Evolutionary conservation across 1,140 invertebrate species (phyloP).

Genomic region (Drosophila eugracilis): DNA sequence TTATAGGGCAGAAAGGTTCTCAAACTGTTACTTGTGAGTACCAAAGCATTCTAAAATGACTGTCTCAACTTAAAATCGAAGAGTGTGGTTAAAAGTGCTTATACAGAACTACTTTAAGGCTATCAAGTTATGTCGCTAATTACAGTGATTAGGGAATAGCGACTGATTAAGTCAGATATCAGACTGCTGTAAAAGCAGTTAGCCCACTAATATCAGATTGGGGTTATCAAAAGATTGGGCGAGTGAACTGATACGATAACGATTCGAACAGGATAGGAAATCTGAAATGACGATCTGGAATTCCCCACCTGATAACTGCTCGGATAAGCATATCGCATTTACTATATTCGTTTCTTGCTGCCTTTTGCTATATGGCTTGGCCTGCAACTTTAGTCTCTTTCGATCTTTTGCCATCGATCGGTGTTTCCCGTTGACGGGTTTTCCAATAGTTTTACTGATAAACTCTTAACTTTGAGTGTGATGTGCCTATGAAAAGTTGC

Average conservation of each 20-base stretch:
- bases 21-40: no score
- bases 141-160: not conserved
- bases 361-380: not conserved
- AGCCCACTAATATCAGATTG: not conserved
- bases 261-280: not conserved
- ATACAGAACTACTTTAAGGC: no score
- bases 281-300: not conserved
- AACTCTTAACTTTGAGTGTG: no score
- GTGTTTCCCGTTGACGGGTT: not conserved
- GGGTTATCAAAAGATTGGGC: not conserved
- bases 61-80: no score
- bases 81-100: no score
- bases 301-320: not conserved
- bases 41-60: no score
- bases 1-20: no score
- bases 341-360: not conserved
- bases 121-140: no score
- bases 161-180: not conserved
- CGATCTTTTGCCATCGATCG: not conserved
- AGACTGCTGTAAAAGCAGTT: not conserved
- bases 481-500: no score
- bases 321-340: not conserved
- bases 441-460: not conserved
- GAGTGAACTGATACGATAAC: slow-evolving; percentile 1
- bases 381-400: not conserved